These are phyloP conservation scores for Drosophila aldrichi DNA, from an alignment of 2,888 invertebrate species.

Conservation along the genomic window DNA sequence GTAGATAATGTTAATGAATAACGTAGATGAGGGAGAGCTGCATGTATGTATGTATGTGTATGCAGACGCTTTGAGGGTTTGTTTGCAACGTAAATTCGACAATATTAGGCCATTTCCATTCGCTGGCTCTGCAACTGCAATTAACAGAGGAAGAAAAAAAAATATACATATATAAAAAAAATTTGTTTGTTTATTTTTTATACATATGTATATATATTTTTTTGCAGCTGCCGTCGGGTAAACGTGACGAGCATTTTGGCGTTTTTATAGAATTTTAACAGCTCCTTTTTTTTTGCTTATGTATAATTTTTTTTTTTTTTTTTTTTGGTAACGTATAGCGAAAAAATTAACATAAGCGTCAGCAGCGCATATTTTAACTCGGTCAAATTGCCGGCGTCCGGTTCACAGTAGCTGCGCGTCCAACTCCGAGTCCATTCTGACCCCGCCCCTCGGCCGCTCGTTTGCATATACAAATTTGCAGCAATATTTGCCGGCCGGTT, in stretches of 20 bases:
- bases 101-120: constrained; percentile 71
- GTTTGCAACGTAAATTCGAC: constrained; percentile 63
- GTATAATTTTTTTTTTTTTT: background rate
- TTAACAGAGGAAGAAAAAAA: constrained; percentile 59
- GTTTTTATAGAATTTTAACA: constrained; percentile 54
- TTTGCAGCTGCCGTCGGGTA: constrained; percentile 55
- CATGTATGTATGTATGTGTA: background rate
- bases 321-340: constrained; percentile 39
- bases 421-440: constrained; percentile 17
- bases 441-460: constrained; percentile 35
- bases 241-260: constrained; percentile 74
- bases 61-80: constrained; percentile 35
- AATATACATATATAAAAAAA: constrained; percentile 37
- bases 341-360: constrained; percentile 76
- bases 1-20: constrained; percentile 78
- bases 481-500: constrained; percentile 74
- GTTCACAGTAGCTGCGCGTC: constrained; percentile 39
- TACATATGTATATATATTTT: constrained; percentile 6
- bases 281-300: constrained; percentile 18
- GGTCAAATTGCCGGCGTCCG: constrained; percentile 78
- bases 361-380: constrained; percentile 78
- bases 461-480: constrained; percentile 77
- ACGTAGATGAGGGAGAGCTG: constrained; percentile 42
- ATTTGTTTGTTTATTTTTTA: constrained; percentile 37
- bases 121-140: constrained; percentile 56